phyloP scores from a whole-genome alignment of 2,888 invertebrate genomes.

The Sepiola atlantica region DNA sequence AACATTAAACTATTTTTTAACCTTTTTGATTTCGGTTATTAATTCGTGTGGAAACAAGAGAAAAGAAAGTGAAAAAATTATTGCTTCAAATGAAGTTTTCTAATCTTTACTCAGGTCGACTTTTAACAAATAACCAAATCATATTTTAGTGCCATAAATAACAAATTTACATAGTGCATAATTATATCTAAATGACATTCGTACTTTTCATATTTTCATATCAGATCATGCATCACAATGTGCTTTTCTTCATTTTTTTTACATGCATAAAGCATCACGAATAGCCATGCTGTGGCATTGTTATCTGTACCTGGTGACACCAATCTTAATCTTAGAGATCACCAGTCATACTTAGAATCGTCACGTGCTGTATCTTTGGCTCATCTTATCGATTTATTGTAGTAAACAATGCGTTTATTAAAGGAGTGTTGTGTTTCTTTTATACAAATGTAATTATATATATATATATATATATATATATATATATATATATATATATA shows the following conservation, averaged over 20 bases:
- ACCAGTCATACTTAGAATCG: too few relatives aligned
- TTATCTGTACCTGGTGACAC: too few relatives aligned
- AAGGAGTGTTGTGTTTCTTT: too few relatives aligned
- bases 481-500: too few relatives aligned
- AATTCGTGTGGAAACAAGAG: not conserved
- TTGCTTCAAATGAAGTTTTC: not conserved
- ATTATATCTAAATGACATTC: not conserved
- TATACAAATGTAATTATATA: too few relatives aligned
- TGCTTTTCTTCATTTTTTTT: not conserved
- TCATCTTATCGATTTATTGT: too few relatives aligned
- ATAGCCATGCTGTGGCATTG: not conserved
- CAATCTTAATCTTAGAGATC: too few relatives aligned
- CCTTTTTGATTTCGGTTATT: not conserved
- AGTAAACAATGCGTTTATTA: too few relatives aligned
- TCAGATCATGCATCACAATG: not conserved
- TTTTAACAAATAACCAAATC: not conserved
- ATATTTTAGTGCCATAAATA: not conserved
- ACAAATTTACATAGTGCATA: not conserved
- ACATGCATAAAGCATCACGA: not conserved
- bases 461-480: too few relatives aligned
- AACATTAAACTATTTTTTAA: too few relatives aligned
- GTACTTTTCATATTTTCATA: not conserved
- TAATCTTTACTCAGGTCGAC: not conserved
- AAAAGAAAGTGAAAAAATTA: not conserved
- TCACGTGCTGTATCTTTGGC: too few relatives aligned